Evolutionary conservation across 1,140 invertebrate species (phyloP), one percentile per base, ranked within the genome.

Genomic region (Brevipalpus yothersi): DNA sequence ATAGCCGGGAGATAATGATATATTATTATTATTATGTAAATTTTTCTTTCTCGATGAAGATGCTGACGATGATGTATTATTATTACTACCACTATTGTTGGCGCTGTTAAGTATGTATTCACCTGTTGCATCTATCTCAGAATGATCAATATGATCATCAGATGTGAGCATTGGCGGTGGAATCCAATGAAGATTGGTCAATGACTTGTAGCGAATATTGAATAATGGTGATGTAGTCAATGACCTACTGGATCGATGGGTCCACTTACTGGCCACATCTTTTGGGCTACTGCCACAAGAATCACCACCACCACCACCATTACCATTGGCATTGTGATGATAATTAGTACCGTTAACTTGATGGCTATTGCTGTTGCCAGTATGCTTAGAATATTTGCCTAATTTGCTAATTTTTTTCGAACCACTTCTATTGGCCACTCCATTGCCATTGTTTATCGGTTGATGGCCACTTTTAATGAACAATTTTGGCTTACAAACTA

Each of bases 151-250:
- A 21, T 15, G 13, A 39, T 39, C 53, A 19, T n/a, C 13, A 13
- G 53, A 13, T 21, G 53, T 13, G 13, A 21, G 53, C 53, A 21
- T 15, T 17, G 47, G 31, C 12, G 49, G 40, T 9, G 21, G 13
- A 10, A 60, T 55, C 15, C n/a, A 55, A 21, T 60, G 59, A 66
- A 85, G 75, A 69, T 85, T 85, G 10, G 79, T 83, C 31, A 86
- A 71, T 61, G 82, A 84, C 68, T 86, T 86, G 69, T 86, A 86
- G 0, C 83, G 76, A 62, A 85, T 83, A 67, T 83, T 82, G 71
- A 85, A 85, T 12, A 85, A 73, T 1, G 83, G 82, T 4, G 82
- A 84, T 47, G 82, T 81, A 39, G 78, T 78, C 11, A 62, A 23
- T 8, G 64, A 62, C 49, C 63, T 56, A 58, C 61, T 62, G 15